Base-by-base conservation (phyloP, 2,888 invertebrate genomes). In the Meteorus colon region DNA sequence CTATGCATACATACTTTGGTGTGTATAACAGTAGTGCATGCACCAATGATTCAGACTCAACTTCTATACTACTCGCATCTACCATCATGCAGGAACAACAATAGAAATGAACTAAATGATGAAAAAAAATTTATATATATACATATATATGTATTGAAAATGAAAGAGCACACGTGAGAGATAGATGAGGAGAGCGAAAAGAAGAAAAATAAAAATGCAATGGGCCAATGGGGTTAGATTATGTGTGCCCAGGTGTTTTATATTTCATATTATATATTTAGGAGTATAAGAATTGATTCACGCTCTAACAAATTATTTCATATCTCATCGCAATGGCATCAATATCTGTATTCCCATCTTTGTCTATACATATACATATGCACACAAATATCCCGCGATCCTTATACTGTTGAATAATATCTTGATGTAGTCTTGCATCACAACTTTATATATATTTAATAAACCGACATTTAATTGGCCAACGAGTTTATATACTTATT, bases 171-270 rank as follows among this genome's bases (percentile, higher is more conserved):
- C 12, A 37, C 12, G 19, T 65, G 19, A 55, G 55, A 55, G 55
- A 65, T 37, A 41, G 16, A 12, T 29, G 31, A 27, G 29, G n/a
- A 31, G 16, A 63, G 12, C 27, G 24, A 29, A 34, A 34, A 63
- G 16, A 31, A 34, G 34, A 34, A 63, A 19, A 31, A 62, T 16
- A 29, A 31, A 4, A 62, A 31, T 12, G 24, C 27, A 24, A 16
- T 27, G 48, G 45, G 27, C 66, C 59, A 73, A 55, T 67, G 31
- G 62, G 74, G 74, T 65, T 65, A 31, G 34, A 63, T 67, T 65
- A 81, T 85, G 85, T 85, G 81, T 84, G 82, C 84, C 85, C 85
- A 85, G 84, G 84, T 85, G 84, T 76, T 75, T 71, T 41, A 31
- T 55, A 55, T 55, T 55, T 55, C 8, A 55, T 24, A 55, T 48